Evolutionary conservation across 2,113 vertebrate genomes (phyloP).

Genomic region (Sapajus apella): DNA sequence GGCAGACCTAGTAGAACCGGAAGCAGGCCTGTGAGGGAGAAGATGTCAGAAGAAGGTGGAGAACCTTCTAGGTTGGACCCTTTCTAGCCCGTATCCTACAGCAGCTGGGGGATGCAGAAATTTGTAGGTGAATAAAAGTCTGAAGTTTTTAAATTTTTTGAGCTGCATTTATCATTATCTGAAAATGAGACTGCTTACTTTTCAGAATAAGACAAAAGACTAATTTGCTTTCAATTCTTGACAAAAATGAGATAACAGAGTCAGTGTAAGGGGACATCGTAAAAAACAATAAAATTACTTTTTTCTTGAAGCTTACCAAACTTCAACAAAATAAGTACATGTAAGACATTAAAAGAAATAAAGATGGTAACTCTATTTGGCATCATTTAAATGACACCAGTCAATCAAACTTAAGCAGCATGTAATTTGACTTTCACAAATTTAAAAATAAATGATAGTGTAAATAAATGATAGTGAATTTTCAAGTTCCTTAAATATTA

Average conservation of each 20-base stretch:
- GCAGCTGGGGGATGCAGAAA: not conserved
- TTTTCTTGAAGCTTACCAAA: not conserved
- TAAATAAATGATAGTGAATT: not conserved
- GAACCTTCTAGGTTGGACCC: not conserved
- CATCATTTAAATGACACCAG: not conserved
- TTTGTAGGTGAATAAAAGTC: not conserved
- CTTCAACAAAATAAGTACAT: not conserved
- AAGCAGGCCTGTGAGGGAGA: not conserved
- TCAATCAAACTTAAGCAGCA: not conserved
- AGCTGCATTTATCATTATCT: not conserved
- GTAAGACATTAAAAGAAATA: not conserved
- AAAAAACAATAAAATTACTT: not conserved
- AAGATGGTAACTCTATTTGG: not conserved
- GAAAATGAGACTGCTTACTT: not conserved
- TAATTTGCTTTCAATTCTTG: not conserved
- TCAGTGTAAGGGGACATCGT: not conserved
- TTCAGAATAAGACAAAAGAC: not conserved
- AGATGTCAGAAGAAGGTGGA: not conserved
- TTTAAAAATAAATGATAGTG: not conserved
- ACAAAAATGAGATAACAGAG: not conserved
- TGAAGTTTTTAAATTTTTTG: not conserved
- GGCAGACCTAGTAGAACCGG: not conserved
- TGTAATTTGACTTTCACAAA: not conserved
- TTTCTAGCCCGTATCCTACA: not conserved
- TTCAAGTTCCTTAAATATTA: not conserved